phyloP scores from a whole-genome alignment of 1,140 invertebrate genomes.

The Bilobella aurantiaca region DNA sequence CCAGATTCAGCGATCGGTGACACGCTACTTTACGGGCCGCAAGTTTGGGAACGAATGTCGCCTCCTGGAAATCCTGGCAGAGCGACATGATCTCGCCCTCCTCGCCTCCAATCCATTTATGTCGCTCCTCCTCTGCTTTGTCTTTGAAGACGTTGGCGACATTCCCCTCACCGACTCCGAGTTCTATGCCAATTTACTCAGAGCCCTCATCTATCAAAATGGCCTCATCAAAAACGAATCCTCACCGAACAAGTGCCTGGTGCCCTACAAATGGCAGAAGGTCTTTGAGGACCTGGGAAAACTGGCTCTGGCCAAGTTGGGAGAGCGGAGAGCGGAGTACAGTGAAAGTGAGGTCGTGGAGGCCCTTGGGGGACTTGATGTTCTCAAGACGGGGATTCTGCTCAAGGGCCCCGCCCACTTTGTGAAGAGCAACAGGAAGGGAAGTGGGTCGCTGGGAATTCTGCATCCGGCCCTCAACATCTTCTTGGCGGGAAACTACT shows the following conservation, averaged over 20 bases:
- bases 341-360: slow-evolving; percentile 42
- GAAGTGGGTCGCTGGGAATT: slow-evolving; percentile 40
- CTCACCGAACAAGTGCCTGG: slow-evolving; percentile 30
- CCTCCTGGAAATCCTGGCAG: slow-evolving; percentile 35
- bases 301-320: slow-evolving; percentile 42
- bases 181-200: slow-evolving; percentile 30
- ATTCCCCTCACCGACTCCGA: slow-evolving; percentile 30
- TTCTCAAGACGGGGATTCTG: slow-evolving; percentile 43
- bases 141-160: slow-evolving; percentile 42
- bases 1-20: slow-evolving; percentile 44
- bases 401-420: slow-evolving; percentile 36
- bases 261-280: slow-evolving; percentile 44
- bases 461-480: slow-evolving; percentile 45
- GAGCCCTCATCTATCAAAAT: slow-evolving; percentile 34
- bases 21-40: slow-evolving; percentile 44
- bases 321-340: slow-evolving; percentile 43
- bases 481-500: slow-evolving; percentile 48
- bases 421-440: slow-evolving; percentile 34
- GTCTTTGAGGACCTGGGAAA: slow-evolving; percentile 46
- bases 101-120: slow-evolving; percentile 47
- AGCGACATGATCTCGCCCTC: slow-evolving; percentile 37
- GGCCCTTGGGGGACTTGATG: slow-evolving; percentile 39
- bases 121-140: slow-evolving; percentile 46
- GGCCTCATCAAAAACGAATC: slow-evolving; percentile 21
- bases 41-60: slow-evolving; percentile 37